These are phyloP conservation scores for Cygnus olor DNA, from an alignment of 2,797 vertebrate species.

Conservation along the genomic window DNA sequence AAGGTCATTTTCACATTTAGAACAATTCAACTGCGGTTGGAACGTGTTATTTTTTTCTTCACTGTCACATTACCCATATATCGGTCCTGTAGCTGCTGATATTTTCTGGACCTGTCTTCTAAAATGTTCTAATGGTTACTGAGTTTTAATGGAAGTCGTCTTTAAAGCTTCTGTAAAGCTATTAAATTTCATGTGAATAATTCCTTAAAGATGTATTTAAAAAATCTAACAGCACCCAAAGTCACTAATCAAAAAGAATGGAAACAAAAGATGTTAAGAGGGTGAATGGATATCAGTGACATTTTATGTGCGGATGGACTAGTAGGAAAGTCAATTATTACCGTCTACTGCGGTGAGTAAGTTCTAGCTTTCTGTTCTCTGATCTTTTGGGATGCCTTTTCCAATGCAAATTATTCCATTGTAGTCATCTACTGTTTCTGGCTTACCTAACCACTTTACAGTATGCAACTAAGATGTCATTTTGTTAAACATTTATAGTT, in stretches of 20 bases:
- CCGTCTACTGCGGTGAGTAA: background rate
- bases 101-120: background rate
- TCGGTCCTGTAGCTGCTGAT: background rate
- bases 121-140: background rate
- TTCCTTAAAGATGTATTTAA: background rate
- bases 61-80: background rate
- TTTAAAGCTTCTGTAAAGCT: background rate
- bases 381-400: conserved; percentile 2
- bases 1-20: conserved; percentile 36
- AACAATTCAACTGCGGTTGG: background rate
- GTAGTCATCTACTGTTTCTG: background rate
- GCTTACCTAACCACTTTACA: background rate
- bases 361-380: conserved; percentile 2
- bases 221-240: background rate
- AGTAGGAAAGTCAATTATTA: conserved; percentile 19
- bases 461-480: background rate
- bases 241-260: background rate
- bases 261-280: background rate
- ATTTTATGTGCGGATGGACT: background rate
- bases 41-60: background rate
- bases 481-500: background rate
- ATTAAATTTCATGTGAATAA: background rate
- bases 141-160: background rate
- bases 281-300: background rate
- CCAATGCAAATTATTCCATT: background rate